Percentiles rank a stretch among this genome's conserved stretches.
These are phyloP conservation scores for Drosophila lutescens DNA, from an alignment of 2,888 invertebrate genomes.

Conservation along the genomic window DNA sequence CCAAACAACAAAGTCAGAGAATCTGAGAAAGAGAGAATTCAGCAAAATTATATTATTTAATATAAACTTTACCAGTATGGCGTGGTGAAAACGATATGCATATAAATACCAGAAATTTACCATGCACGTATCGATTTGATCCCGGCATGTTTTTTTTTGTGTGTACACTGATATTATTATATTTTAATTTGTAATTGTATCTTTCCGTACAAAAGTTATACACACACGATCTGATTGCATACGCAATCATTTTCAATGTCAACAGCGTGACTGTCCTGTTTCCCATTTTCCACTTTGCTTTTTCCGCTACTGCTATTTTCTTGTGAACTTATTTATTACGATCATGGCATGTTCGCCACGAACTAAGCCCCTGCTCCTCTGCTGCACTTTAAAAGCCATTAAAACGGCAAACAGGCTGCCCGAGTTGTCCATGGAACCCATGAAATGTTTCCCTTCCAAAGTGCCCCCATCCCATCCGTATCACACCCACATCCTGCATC, in stretches of 20 bases:
- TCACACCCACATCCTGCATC: background rate
- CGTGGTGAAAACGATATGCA: too few relatives aligned
- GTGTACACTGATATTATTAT: background rate
- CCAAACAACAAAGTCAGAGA: too few relatives aligned
- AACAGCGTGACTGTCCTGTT: background rate
- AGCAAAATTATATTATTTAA: too few relatives aligned
- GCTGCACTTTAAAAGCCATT: constrained; percentile 76
- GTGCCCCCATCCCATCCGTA: constrained; percentile 1
- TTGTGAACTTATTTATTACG: constrained; percentile 33
- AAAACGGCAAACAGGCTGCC: constrained; percentile 68
- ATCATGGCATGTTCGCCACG: constrained; percentile 19
- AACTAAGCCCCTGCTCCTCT: constrained; percentile 22
- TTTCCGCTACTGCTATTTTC: constrained; percentile 3
- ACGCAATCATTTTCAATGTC: constrained; percentile 5
- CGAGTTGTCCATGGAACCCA: constrained; percentile 11
- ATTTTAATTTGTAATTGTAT: background rate
- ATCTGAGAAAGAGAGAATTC: too few relatives aligned
- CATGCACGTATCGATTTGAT: too few relatives aligned
- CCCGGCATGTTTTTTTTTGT: too few relatives aligned
- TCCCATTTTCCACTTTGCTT: background rate
- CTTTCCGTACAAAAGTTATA: background rate
- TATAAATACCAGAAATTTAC: too few relatives aligned
- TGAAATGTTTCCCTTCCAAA: constrained; percentile 26
- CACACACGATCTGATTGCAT: background rate
- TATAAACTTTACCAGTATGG: too few relatives aligned